phyloP scores from a whole-genome alignment of 92 coral and sea anemone genomes.

The Palythoa grandiflora region DNA sequence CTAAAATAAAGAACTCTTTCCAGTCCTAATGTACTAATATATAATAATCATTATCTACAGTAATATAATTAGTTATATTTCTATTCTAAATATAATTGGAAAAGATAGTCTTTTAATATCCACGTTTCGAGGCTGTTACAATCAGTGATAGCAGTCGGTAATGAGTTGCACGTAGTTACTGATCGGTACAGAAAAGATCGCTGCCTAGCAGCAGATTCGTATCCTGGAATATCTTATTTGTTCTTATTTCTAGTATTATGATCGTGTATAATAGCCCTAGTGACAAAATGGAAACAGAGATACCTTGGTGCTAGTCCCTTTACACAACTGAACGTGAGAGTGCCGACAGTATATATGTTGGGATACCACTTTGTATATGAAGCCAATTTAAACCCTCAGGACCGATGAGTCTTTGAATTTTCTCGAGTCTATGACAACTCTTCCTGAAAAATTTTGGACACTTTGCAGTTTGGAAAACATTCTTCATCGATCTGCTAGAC shows the following conservation, averaged over 20 bases:
- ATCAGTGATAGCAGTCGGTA: slow-evolving; percentile 2
- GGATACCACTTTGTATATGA: neutral
- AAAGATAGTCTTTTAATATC: slow-evolving; percentile 46
- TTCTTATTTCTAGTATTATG: neutral
- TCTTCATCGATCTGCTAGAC: too few species aligned
- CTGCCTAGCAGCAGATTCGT: neutral
- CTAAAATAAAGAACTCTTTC: neutral
- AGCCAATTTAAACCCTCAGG: neutral
- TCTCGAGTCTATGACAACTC: neutral
- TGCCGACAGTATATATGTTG: slow-evolving; percentile 9
- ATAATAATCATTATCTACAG: slow-evolving; percentile 21
- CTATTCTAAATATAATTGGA: slow-evolving; percentile 20
- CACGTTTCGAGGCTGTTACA: slow-evolving; percentile 11
- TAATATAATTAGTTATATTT: slow-evolving; percentile 33
- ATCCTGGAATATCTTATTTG: neutral
- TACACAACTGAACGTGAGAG: slow-evolving; percentile 28
- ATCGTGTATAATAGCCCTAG: neutral
- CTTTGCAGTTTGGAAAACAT: neutral
- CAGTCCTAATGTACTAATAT: slow-evolving; percentile 16
- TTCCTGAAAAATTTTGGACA: neutral
- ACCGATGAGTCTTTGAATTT: neutral
- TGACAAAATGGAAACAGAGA: neutral
- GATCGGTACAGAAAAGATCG: slow-evolving; percentile 2
- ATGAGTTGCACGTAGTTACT: neutral
- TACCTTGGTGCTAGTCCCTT: slow-evolving; percentile 31